Base-by-base conservation (phyloP, 2,113 vertebrate genomes). In the Prionailurus bengalensis region DNA sequence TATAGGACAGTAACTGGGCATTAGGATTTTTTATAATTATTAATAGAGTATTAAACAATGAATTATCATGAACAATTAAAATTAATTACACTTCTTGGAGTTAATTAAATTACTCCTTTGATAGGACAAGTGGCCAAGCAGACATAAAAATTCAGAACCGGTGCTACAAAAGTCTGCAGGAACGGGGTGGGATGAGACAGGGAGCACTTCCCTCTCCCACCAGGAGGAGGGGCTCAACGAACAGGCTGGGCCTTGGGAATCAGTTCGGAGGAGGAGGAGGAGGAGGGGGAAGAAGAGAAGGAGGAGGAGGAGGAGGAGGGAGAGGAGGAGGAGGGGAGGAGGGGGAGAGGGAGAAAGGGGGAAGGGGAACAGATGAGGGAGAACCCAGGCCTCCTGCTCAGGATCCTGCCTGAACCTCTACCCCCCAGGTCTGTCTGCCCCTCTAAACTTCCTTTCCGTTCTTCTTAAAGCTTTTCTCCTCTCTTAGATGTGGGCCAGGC, bases 71-170 rank as follows among this genome's bases (percentile, higher is more conserved):
- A 95, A 97, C 98, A 98, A 99, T 99, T 99, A 99, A 98, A 99
- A 99, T 99, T 99, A 99, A 99, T 99, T 98, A 96, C 97, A 58
- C 98, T 99, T 98, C 98, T 98, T 98, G 96, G 80, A 97, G 97
- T 98, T 98, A 99, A 99, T 99, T 98, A 98, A 98, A 99, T 98
- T 97, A 98, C 98, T 99, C 96, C 95, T 98, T 31, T 97, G 96
- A 78, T 4, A 92, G 97, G 98, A 98, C 96, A 93, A 91, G 97
- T 3, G 21, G 95, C 95, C 94, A 97, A 65, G 97, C 92, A 95
- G 33, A 97, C 89, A 33, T 96, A 96, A 98, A 90, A 98, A 97
- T 97, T 25, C 96, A 16, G 45, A 87, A 31, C 68, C 13, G 10
- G 70, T 65, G 53, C 4, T 39, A 66, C 42, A 51, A 74, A n/a